Conservation (phyloP, 30 jellyfish, hydroid and myxozoan species). For the Pseudorhiza aurosa region DNA sequence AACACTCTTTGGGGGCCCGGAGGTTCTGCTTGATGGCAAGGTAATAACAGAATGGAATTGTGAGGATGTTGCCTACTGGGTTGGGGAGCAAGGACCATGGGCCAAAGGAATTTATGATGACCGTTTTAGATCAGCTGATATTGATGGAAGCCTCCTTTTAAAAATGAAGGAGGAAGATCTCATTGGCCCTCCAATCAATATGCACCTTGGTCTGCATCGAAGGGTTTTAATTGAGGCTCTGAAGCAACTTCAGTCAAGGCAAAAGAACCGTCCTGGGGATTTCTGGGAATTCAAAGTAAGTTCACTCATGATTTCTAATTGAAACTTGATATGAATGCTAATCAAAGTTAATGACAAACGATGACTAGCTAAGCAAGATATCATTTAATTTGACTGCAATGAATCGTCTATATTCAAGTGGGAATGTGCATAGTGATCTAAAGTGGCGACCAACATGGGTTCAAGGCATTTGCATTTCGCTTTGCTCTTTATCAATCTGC, state of each 20-base stretch:
- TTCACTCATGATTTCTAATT: too few species aligned
- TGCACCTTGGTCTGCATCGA: constrained; percentile 78
- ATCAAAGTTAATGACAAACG: too few species aligned
- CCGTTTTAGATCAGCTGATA: constrained; percentile 85
- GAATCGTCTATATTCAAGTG: too few species aligned
- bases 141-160: constrained; percentile 85
- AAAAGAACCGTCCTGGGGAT: constrained; percentile 55
- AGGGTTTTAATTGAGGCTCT: constrained; percentile 71
- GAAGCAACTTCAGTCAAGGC: constrained; percentile 1
- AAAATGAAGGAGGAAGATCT: constrained; percentile 75
- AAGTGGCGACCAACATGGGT: too few species aligned
- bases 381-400: too few species aligned
- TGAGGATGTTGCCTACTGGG: constrained; percentile 93
- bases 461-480: too few species aligned
- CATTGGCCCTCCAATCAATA: constrained; percentile 57
- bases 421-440: too few species aligned
- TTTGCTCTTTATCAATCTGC: too few species aligned
- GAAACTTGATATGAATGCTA: too few species aligned
- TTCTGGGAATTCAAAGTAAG: constrained; percentile 91
- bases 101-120: constrained; percentile 76
- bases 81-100: constrained; percentile 94
- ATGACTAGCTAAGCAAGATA: too few species aligned
- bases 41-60: constrained; percentile 84
- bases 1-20: constrained; percentile 59
- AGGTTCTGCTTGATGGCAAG: constrained; percentile 59